Conservation (phyloP, 2,888 invertebrate species). For the Rhogogaster chlorosoma region DNA sequence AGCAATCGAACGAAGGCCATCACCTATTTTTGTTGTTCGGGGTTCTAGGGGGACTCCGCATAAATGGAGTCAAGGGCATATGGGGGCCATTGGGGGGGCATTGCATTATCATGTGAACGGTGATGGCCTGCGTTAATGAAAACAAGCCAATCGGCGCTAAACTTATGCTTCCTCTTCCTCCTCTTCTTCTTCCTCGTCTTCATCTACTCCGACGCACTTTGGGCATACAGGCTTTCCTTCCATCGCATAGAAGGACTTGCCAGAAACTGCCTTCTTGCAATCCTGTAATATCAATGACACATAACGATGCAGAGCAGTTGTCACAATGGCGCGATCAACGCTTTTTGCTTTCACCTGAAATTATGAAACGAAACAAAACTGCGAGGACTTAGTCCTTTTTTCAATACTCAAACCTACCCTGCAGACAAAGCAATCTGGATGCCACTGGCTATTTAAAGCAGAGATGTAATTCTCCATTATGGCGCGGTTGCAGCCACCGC, state of each 20-base stretch:
- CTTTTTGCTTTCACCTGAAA: slow-evolving; percentile 22
- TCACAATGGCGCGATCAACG: not conserved
- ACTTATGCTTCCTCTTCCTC: slow-evolving; percentile 67
- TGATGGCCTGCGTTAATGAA: slow-evolving; percentile 34
- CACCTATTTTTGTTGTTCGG: slow-evolving; percentile 30
- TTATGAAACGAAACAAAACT: slow-evolving; percentile 3
- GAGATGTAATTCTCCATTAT: slow-evolving; percentile 99
- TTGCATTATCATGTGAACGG: slow-evolving; percentile 45
- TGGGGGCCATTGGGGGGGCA: slow-evolving; percentile 53
- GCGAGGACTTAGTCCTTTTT: slow-evolving; percentile 12
- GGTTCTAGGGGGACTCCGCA: slow-evolving; percentile 63
- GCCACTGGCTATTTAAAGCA: slow-evolving; percentile 98
- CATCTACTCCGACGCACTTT: slow-evolving; percentile 94
- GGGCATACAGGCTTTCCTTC: slow-evolving; percentile 98
- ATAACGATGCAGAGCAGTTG: not conserved
- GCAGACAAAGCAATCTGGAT: slow-evolving; percentile 99
- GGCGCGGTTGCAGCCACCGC: slow-evolving; percentile 96
- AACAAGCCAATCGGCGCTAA: slow-evolving; percentile 14
- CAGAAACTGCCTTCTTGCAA: slow-evolving; percentile 95
- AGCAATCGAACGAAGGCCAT: slow-evolving; percentile 34
- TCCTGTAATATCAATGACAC: slow-evolving; percentile 82
- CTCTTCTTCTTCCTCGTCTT: slow-evolving; percentile 84
- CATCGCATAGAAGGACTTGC: slow-evolving; percentile 98
- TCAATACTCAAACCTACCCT: slow-evolving; percentile 85
- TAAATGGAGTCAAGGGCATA: slow-evolving; percentile 68